Evolutionary conservation across 2,888 invertebrate genomes (phyloP).

Genomic region (Oscheius sp.): DNA sequence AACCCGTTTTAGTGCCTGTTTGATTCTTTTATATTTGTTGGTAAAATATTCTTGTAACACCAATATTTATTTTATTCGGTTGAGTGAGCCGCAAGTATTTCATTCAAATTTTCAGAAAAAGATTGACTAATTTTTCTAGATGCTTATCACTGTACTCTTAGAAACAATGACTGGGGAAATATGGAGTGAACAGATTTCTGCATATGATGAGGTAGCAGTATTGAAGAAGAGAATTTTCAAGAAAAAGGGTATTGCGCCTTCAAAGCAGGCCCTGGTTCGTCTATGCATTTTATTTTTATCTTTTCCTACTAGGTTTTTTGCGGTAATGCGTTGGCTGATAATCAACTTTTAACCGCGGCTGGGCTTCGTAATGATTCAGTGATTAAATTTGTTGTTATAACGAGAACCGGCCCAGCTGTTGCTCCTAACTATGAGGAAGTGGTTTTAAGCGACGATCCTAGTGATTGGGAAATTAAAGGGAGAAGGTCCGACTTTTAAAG

Average conservation of each 20-base stretch:
- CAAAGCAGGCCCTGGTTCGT: conserved; percentile 41
- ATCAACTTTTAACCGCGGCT: conserved; percentile 6
- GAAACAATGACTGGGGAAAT: conserved; percentile 39
- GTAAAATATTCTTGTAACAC: too few relatives aligned
- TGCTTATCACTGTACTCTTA: conserved; percentile 21
- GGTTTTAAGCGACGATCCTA: conserved; percentile 33
- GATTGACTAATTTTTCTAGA: neutral
- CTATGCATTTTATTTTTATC: neutral
- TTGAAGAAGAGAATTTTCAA: conserved; percentile 45
- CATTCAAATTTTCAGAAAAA: neutral
- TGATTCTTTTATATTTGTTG: neutral
- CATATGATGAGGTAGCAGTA: conserved; percentile 39
- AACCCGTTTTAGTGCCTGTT: neutral
- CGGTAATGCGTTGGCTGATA: conserved; percentile 35
- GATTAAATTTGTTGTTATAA: conserved; percentile 42
- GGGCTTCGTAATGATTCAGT: conserved; percentile 35
- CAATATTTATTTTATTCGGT: too few relatives aligned
- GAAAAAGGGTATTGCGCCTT: conserved; percentile 37
- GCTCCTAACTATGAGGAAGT: neutral
- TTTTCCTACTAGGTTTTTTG: conserved; percentile 31
- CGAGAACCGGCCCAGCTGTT: conserved; percentile 35
- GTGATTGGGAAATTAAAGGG: conserved; percentile 28
- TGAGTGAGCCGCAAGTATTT: too few relatives aligned
- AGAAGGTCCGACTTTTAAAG: conserved; percentile 4
- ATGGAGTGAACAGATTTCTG: conserved; percentile 38